Conservation (phyloP, 2,797 vertebrate genomes). For the Pelobates cultripes region DNA sequence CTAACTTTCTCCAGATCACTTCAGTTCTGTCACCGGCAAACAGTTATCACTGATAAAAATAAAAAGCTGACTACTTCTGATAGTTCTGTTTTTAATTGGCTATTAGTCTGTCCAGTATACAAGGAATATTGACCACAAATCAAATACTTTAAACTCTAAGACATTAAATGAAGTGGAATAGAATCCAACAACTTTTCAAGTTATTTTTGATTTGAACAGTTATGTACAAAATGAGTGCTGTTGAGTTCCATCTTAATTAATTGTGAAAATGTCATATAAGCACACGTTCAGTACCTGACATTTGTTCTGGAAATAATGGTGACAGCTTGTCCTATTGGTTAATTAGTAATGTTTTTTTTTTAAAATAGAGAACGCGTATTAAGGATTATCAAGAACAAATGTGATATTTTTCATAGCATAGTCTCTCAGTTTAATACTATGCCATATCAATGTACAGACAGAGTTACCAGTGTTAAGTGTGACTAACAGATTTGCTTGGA, state of each 20-base stretch:
- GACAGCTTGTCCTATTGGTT: background rate
- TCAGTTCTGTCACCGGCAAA: background rate
- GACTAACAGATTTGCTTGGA: too few relatives aligned
- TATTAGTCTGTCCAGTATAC: slow-evolving; percentile 1
- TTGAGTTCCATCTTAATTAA: too few relatives aligned
- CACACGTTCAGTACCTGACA: background rate
- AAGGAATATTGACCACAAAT: slow-evolving; percentile 12
- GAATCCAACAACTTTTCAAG: background rate
- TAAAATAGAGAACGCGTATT: too few relatives aligned
- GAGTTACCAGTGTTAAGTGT: background rate
- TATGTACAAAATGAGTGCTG: too few relatives aligned
- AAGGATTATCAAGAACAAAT: too few relatives aligned
- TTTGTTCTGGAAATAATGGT: background rate
- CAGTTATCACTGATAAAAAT: slow-evolving; percentile 1
- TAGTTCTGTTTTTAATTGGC: slow-evolving; percentile 14
- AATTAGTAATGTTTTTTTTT: background rate
- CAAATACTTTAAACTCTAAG: background rate
- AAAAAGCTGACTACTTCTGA: background rate
- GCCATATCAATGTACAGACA: too few relatives aligned
- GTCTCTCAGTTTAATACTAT: too few relatives aligned
- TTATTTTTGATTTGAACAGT: too few relatives aligned
- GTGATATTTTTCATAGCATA: too few relatives aligned
- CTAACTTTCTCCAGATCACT: background rate
- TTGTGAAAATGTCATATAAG: too few relatives aligned
- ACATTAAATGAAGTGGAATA: background rate